Conservation (phyloP, 2,888 invertebrate genomes). For the Celastrina argiolus region DNA sequence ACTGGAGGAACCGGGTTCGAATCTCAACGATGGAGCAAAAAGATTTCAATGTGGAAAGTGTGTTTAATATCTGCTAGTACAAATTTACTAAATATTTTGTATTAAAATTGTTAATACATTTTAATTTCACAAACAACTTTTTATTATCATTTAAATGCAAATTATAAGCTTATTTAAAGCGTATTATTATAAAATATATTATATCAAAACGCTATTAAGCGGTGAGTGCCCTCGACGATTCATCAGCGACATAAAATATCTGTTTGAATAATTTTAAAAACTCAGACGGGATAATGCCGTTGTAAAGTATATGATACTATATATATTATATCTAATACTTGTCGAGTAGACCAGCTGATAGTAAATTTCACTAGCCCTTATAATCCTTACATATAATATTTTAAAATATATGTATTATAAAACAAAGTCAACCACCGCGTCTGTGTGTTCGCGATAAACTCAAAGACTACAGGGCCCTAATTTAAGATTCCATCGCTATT, state of each 20-base stretch:
- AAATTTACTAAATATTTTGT: neutral
- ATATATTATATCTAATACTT: neutral
- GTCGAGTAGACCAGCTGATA: neutral
- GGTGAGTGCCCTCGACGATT: constrained; percentile 5
- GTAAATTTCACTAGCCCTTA: too few species aligned
- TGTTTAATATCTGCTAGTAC: too few species aligned
- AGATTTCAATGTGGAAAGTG: too few species aligned
- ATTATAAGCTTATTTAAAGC: neutral
- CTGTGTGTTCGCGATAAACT: too few species aligned
- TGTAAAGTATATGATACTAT: neutral
- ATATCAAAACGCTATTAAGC: neutral
- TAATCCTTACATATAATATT: too few species aligned
- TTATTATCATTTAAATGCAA: neutral
- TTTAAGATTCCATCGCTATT: too few species aligned
- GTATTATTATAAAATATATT: neutral
- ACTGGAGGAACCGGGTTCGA: too few species aligned
- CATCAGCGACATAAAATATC: constrained; percentile 8
- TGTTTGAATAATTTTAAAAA: constrained; percentile 17
- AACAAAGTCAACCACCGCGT: too few species aligned
- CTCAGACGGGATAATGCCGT: constrained; percentile 7
- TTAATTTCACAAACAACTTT: neutral
- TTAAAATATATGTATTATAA: too few species aligned
- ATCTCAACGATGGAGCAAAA: too few species aligned
- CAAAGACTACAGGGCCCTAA: too few species aligned
- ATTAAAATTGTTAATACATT: neutral